Conservation (phyloP, 2,888 invertebrate genomes). For the Hypena proboscidalis region DNA sequence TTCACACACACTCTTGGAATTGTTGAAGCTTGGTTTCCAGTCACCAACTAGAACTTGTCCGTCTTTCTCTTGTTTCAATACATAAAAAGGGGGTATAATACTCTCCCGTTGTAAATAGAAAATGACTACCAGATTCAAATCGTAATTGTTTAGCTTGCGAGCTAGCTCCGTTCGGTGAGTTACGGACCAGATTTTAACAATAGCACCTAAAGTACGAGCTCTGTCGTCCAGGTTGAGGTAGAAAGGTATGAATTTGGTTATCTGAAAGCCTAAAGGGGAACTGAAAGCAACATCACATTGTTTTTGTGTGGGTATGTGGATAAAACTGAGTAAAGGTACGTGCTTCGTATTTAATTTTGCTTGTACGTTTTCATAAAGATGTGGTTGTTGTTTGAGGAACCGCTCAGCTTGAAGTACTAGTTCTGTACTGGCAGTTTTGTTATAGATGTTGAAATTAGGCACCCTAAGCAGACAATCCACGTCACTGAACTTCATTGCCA, state of each 20-base stretch:
- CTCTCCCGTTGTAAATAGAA: conserved; percentile 42
- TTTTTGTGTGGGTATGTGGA: conserved; percentile 9
- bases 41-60: background rate
- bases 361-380: conserved; percentile 2
- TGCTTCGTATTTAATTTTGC: background rate
- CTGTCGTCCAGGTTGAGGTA: conserved; percentile 8
- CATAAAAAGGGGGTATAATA: conserved; percentile 7
- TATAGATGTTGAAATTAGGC: conserved; percentile 8
- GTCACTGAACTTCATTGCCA: conserved; percentile 38
- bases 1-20: conserved; percentile 15
- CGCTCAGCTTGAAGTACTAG: conserved; percentile 5
- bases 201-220: conserved; percentile 6
- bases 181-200: conserved; percentile 20
- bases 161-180: conserved; percentile 3
- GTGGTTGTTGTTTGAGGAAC: conserved; percentile 4
- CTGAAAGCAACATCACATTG: conserved; percentile 15
- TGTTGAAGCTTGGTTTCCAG: conserved; percentile 9
- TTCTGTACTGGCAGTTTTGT: background rate
- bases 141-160: too few species aligned
- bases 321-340: conserved; percentile 13
- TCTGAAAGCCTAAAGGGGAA: conserved; percentile 2
- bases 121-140: conserved; percentile 25
- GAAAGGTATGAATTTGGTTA: conserved; percentile 10
- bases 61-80: conserved; percentile 8
- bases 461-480: conserved; percentile 32